Percentiles rank a stretch among this genome's conserved stretches.
phyloP scores from a whole-genome alignment of 2,888 invertebrate genomes.

The Caenorhabditis imperialis region DNA sequence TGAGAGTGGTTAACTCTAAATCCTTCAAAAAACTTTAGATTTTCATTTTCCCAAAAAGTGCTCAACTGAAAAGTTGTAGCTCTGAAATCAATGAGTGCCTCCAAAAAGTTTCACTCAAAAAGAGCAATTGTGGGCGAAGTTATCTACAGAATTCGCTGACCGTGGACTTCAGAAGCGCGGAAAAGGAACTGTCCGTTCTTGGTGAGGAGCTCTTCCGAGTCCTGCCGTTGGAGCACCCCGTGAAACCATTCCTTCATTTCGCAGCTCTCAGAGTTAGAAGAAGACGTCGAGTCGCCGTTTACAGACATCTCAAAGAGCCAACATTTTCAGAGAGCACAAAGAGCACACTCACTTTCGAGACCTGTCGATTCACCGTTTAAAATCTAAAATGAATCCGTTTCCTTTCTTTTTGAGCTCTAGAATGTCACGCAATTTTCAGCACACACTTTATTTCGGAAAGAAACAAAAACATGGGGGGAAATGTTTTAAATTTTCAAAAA shows the following conservation, averaged over 20 bases:
- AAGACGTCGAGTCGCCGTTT: constrained; percentile 12
- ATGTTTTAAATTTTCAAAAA: not conserved
- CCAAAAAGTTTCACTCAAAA: too few species aligned
- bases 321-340: not conserved
- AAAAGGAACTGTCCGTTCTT: constrained; percentile 68
- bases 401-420: not conserved
- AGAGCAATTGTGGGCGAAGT: too few species aligned
- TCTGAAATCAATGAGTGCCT: too few species aligned
- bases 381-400: constrained; percentile 9
- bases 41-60: too few species aligned
- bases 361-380: constrained; percentile 7
- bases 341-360: constrained; percentile 1
- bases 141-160: constrained; percentile 14
- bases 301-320: constrained; percentile 16
- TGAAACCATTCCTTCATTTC: constrained; percentile 41
- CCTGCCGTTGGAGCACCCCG: constrained; percentile 64
- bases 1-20: too few species aligned
- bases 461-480: not conserved
- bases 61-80: too few species aligned
- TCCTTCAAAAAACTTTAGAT: too few species aligned
- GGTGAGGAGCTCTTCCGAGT: constrained; percentile 65
- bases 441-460: constrained; percentile 34
- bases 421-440: constrained; percentile 9
- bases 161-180: constrained; percentile 62
- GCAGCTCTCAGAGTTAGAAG: constrained; percentile 2